Evolutionary conservation across 2,888 invertebrate species (phyloP), one percentile per base, ranked within the genome.

Genomic region (Linnaemya tessellans): DNA sequence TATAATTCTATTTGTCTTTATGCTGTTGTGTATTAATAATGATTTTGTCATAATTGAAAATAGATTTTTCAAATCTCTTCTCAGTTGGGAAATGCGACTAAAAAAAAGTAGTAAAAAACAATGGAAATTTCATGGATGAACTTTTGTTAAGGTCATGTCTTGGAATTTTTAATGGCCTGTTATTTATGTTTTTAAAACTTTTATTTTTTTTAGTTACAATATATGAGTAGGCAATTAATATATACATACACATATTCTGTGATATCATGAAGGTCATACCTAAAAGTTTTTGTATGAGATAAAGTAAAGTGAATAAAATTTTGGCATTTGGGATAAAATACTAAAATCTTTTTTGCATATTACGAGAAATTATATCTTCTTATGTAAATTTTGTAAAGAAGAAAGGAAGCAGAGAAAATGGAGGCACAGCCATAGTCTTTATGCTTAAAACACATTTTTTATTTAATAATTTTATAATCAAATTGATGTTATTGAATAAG

Each of bases 101-200:
- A 65, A 58, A 22, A n/a, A 22, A 18, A 20, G 3, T 41, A 74
- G 30, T 41, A 4, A 1, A 15, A 68, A 75, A 75, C 74, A 81
- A 81, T 68, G 13, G 46, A 9, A 15, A 43, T 51, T 70, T 46
- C 41, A 58, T 51, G 67, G 15, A 35, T 81, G 81, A 81, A 81
- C 78, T 84, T 81, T 73, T 78, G 62, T 71, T 67, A 78, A 84
- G 84, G 84, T 84, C 84, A 62, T 73, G 13, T 74, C 56, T 58
- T 20, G 20, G 65, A 65, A 38, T 38, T 46, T 49, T 35, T 56
- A 38, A 71, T 51, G 49, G 30, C 73, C 60, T 80, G 58, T 67
- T 10, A 60, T 41, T 25, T 49, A 46, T 41, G 11, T 11, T 38
- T 8, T 43, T 43, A 13, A 13, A 3, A 13, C 13, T 18, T 18